Percentiles rank a stretch among this genome's conserved stretches.
Conservation (phyloP, 2,113 vertebrate genomes). For the Engraulis encrasicolus region DNA sequence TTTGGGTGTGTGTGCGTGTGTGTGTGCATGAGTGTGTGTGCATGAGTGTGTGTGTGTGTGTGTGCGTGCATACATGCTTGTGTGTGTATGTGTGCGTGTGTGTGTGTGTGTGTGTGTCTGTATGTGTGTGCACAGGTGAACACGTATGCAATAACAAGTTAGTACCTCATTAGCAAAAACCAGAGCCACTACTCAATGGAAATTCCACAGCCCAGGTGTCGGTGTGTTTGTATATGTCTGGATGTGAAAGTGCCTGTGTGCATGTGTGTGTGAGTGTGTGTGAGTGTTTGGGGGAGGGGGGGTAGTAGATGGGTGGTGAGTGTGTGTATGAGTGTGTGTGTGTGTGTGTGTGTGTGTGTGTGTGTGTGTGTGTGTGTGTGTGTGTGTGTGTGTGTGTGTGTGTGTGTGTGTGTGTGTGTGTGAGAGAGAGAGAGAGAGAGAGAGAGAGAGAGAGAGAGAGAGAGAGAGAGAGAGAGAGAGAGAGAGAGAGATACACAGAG, state of each 20-base stretch:
- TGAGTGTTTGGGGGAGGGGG: too few species aligned
- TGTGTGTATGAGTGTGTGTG: not conserved
- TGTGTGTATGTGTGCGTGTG: not conserved
- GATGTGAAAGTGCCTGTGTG: not conserved
- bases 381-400: not conserved
- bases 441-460: too few species aligned
- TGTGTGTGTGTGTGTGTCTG: not conserved
- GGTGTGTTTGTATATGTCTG: not conserved
- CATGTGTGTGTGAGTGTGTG: too few species aligned
- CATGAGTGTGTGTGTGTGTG: too few species aligned
- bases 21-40: too few species aligned
- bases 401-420: not conserved
- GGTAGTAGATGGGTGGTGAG: not conserved
- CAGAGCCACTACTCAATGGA: slow-evolving; percentile 57
- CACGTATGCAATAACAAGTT: slow-evolving; percentile 52
- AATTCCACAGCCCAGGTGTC: slow-evolving; percentile 48
- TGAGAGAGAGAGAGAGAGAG: too few species aligned
- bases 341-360: not conserved
- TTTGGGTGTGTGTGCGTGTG: too few species aligned
- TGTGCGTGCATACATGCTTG: not conserved
- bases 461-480: too few species aligned
- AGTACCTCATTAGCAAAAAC: slow-evolving; percentile 72
- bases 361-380: not conserved
- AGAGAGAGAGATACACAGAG: too few species aligned
- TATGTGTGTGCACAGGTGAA: not conserved